Percentiles rank a stretch among this genome's conserved stretches.
Evolutionary conservation across 2,113 vertebrate genomes (phyloP).

Genomic region (Prochilodus magdalenae): DNA sequence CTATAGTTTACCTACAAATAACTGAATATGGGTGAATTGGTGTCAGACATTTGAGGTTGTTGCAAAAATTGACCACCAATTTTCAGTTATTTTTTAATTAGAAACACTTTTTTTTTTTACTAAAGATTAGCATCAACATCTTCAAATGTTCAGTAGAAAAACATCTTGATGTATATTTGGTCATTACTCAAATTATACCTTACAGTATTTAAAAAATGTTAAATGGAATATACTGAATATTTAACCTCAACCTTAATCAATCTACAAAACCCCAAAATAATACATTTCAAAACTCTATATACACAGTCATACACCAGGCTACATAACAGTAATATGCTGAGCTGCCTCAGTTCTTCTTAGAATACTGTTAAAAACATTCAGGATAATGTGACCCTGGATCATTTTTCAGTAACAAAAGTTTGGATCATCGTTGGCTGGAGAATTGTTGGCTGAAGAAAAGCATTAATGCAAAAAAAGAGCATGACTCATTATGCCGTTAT

Average conservation of each 20-base stretch:
- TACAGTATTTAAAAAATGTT: background rate
- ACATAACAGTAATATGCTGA: background rate
- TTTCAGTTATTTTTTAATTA: background rate
- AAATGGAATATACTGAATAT: background rate
- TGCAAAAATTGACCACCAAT: background rate
- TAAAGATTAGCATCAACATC: background rate
- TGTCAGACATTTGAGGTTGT: background rate
- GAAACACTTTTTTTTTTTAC: background rate
- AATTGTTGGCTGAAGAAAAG: slow-evolving; percentile 15
- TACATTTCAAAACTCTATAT: background rate
- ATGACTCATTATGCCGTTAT: slow-evolving; percentile 22
- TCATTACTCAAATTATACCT: background rate
- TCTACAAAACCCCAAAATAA: background rate
- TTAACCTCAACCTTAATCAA: too few relatives aligned
- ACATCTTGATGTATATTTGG: background rate
- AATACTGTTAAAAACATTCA: background rate
- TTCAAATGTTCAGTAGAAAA: background rate
- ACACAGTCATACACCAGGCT: background rate
- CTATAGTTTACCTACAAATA: background rate
- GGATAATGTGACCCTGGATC: background rate
- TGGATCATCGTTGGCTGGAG: too few relatives aligned
- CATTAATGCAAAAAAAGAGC: background rate
- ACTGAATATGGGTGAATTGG: background rate
- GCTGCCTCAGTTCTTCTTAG: background rate
- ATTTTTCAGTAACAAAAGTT: slow-evolving; percentile 4